Base-by-base conservation (phyloP, 2,797 vertebrate genomes). In the Scomberomorus guttatus region DNA sequence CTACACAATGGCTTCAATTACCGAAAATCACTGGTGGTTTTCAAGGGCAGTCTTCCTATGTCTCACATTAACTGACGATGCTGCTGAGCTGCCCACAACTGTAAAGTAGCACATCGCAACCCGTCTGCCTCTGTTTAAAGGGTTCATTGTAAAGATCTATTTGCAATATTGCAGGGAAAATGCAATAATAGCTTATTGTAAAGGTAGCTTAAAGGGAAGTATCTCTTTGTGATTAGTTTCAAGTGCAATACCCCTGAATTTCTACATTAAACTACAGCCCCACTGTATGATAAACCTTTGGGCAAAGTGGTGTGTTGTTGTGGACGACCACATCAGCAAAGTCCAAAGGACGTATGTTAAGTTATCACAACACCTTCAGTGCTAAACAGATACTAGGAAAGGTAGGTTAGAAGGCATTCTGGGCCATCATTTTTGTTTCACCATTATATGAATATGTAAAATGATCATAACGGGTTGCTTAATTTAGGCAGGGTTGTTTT, bases 171-270 rank as follows among this genome's bases (percentile, higher is more conserved):
- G 22, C 42, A 51, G 68, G 64, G 56, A 75, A 27, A 61, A 72
- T 22, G 13, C 37, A 65, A 6, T 15, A 29, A 15, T 44, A 52
- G 50, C n/a, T 78, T 64, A 60, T 64, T 24, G 15, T 67, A 63
- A 81, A 83, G n/a, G 50, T 18, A 37, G 18, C 44, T 89, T 88
- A 91, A 91, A 90, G 83, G 84, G 88, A 72, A 39, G 22, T 46
- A 66, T 75, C 20, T 83, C 54, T 80, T 78, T 81, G 51, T 70
- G 34, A 66, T 79, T 37, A 78, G 60, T 61, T 80, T 75, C 7
- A 57, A 27, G 34, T 75, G 67, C 46, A 80, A 68, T 24, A 25
- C 15, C 15, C 32, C 5, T 68, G 51, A 59, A 72, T 15, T 24
- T 52, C 14, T 68, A 50, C 37, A 39, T 14, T 39, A 60, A 39